These are phyloP conservation scores for Lophius piscatorius DNA, from an alignment of 2,113 vertebrate species.

Conservation along the genomic window DNA sequence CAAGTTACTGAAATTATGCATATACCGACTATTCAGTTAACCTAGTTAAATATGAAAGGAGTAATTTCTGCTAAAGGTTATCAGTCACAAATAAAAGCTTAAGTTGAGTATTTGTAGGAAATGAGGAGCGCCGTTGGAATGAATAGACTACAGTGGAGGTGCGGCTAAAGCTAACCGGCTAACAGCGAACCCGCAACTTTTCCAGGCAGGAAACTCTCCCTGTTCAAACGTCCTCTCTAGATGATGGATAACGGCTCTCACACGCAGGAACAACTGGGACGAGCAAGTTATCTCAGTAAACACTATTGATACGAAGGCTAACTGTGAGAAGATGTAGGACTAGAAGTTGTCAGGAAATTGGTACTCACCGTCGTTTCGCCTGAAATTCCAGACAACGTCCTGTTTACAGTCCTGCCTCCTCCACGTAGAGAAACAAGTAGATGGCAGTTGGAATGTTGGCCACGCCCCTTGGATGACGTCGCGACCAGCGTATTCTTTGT, in stretches of 20 bases:
- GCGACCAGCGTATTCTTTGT: too few relatives aligned
- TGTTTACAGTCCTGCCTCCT: conserved; percentile 59
- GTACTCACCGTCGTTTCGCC: conserved; percentile 73
- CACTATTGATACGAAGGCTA: not conserved
- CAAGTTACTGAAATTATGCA: not conserved
- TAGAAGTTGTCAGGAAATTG: conserved; percentile 53
- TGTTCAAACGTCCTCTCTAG: conserved; percentile 3
- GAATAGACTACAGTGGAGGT: conserved; percentile 32
- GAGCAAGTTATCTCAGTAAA: not conserved
- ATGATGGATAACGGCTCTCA: not conserved
- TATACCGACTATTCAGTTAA: too few relatives aligned
- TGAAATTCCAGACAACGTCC: conserved; percentile 70
- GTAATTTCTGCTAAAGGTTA: not conserved
- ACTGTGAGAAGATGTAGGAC: not conserved
- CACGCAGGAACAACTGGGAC: not conserved
- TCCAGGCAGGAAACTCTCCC: conserved; percentile 52
- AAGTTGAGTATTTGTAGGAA: not conserved
- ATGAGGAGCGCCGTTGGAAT: conserved; percentile 5
- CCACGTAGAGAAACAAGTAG: conserved; percentile 73
- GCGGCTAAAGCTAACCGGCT: conserved; percentile 61
- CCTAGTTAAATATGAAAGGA: not conserved
- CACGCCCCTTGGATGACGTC: conserved; percentile 62
- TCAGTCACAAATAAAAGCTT: not conserved
- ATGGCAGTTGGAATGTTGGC: conserved; percentile 49
- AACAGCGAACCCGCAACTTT: conserved; percentile 58